phyloP scores from a whole-genome alignment of 1,140 invertebrate genomes.

The Sipha flava region DNA sequence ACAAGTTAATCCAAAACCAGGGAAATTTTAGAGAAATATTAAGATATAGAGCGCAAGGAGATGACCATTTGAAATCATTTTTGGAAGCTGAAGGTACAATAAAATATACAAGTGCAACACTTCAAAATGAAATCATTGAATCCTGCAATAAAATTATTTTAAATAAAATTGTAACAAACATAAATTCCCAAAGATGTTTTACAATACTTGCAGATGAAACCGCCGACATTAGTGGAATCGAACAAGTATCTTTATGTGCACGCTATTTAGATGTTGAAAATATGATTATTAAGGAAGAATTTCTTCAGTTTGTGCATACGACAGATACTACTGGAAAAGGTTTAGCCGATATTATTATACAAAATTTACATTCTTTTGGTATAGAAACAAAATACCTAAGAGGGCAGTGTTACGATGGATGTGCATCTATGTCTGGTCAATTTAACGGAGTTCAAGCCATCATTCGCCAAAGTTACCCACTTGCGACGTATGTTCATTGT shows the following conservation, averaged over 20 bases:
- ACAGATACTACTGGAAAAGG: constrained; percentile 37
- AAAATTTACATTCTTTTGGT: constrained; percentile 29
- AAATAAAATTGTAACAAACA: constrained; percentile 31
- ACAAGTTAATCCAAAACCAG: neutral
- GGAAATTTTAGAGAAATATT: neutral
- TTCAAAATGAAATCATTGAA: constrained; percentile 35
- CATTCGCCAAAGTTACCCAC: no score
- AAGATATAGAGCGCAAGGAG: neutral
- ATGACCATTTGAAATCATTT: neutral
- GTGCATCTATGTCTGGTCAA: no score
- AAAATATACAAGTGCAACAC: constrained; percentile 33
- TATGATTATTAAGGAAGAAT: constrained; percentile 33
- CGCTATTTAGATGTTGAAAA: constrained; percentile 30
- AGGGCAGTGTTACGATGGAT: constrained; percentile 39
- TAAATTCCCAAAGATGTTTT: constrained; percentile 32
- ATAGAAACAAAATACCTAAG: constrained; percentile 36
- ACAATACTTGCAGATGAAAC: constrained; percentile 35
- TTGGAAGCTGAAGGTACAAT: constrained; percentile 5
- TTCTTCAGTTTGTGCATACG: constrained; percentile 37
- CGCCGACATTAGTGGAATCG: constrained; percentile 29
- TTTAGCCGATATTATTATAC: constrained; percentile 34
- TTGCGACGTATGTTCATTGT: no score
- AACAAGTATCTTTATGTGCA: constrained; percentile 36
- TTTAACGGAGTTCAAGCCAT: no score
- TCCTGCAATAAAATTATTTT: constrained; percentile 33